Percentiles rank a stretch among this genome's conserved stretches.
Evolutionary conservation across 2,797 vertebrate species (phyloP).

Genomic region (Pangasius djambal): DNA sequence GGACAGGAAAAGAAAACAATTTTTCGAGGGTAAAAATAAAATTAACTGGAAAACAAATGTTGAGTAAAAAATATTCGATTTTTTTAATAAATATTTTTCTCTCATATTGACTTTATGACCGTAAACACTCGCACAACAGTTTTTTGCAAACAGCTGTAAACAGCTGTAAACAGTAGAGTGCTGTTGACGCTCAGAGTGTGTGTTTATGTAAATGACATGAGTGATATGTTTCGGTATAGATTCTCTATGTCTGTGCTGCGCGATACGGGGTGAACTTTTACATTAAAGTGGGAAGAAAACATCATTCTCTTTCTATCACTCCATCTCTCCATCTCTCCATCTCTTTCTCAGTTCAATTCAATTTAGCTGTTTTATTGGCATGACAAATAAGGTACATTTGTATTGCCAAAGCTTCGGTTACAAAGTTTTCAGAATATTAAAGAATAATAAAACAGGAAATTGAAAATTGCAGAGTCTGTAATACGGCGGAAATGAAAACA

Average conservation of each 20-base stretch:
- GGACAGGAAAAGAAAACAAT: too few relatives aligned
- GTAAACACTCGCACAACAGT: too few relatives aligned
- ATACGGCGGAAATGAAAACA: constrained; percentile 21
- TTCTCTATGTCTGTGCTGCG: not conserved
- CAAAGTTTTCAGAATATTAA: constrained; percentile 13
- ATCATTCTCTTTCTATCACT: not conserved
- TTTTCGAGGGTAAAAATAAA: too few relatives aligned
- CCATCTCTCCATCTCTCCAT: not conserved
- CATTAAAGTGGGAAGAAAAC: constrained; percentile 26
- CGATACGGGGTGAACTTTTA: constrained; percentile 20
- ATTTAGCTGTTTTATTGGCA: constrained; percentile 3
- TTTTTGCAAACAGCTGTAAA: too few relatives aligned
- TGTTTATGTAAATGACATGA: not conserved
- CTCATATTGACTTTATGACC: too few relatives aligned
- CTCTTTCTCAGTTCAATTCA: not conserved
- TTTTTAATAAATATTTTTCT: too few relatives aligned
- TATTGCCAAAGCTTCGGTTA: not conserved
- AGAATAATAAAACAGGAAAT: constrained; percentile 42
- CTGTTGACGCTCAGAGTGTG: not conserved
- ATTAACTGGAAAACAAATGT: too few relatives aligned
- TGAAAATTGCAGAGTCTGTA: constrained; percentile 31
- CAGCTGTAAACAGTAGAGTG: not conserved
- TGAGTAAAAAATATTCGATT: too few relatives aligned
- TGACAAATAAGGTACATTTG: constrained; percentile 24
- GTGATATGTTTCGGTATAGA: constrained; percentile 18